Evolutionary conservation across 2,113 vertebrate genomes (phyloP).

Genomic region (Helogale parvula): DNA sequence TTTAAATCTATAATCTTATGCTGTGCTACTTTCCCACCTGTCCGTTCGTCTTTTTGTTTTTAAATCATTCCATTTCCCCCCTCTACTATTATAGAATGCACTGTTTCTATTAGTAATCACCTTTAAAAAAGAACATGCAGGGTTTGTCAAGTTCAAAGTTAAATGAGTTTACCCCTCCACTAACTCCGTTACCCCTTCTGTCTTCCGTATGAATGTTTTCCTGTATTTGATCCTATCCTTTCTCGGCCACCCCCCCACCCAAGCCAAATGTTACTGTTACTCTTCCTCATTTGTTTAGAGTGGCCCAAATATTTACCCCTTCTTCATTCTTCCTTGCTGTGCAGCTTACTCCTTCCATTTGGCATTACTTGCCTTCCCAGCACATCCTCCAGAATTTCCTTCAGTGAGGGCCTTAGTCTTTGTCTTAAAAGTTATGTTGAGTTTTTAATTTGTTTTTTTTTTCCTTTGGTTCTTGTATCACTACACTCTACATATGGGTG

Average conservation of each 20-base stretch:
- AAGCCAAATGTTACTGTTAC: neutral
- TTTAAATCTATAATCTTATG: constrained; percentile 16
- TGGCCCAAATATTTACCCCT: neutral
- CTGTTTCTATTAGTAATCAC: neutral
- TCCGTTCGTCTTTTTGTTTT: neutral
- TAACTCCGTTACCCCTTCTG: neutral
- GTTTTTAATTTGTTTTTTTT: neutral
- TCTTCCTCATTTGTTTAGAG: neutral
- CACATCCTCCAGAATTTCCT: neutral
- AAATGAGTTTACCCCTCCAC: neutral
- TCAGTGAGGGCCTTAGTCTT: neutral
- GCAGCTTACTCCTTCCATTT: neutral
- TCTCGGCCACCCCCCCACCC: neutral
- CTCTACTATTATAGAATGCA: neutral
- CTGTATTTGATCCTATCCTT: neutral
- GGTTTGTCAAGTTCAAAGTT: neutral
- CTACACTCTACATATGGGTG: neutral
- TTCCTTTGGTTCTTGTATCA: neutral
- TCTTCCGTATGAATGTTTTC: neutral
- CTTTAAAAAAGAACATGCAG: neutral
- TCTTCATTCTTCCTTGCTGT: neutral
- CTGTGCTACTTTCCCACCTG: neutral
- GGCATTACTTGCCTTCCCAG: neutral
- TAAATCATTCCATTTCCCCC: neutral
- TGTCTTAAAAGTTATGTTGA: neutral